Conservation (phyloP, 2,113 vertebrate genomes). For the Morone chrysops region DNA sequence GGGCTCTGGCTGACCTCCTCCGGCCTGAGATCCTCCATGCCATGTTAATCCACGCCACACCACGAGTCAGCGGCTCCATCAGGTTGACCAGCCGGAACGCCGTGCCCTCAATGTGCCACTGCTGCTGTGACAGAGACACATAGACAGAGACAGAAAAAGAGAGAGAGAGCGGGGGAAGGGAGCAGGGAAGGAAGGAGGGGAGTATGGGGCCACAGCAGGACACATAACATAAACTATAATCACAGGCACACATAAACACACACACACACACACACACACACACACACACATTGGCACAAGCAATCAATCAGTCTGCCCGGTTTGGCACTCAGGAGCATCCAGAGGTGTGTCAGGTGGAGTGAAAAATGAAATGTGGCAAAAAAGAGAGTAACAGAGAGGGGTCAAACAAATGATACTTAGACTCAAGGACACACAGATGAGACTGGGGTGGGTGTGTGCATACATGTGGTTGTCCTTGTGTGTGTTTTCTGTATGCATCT, state of each 20-base stretch:
- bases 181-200: not conserved
- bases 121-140: slow-evolving; percentile 57
- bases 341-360: slow-evolving; percentile 54
- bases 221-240: slow-evolving; percentile 62
- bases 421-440: slow-evolving; percentile 67
- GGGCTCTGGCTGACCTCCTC: slow-evolving; percentile 39
- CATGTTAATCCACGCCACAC: slow-evolving; percentile 51
- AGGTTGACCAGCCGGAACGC: slow-evolving; percentile 61
- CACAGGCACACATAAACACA: slow-evolving; percentile 48
- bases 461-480: not conserved
- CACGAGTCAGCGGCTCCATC: slow-evolving; percentile 61
- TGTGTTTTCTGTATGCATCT: not conserved
- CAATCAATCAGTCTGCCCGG: slow-evolving; percentile 59
- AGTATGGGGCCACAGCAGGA: slow-evolving; percentile 50
- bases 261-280: slow-evolving; percentile 37
- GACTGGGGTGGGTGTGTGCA: slow-evolving; percentile 22
- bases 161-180: not conserved
- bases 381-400: slow-evolving; percentile 37
- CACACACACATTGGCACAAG: slow-evolving; percentile 43
- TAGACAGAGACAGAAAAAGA: slow-evolving; percentile 23
- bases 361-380: slow-evolving; percentile 52
- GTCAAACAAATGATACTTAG: slow-evolving; percentile 54
- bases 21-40: slow-evolving; percentile 32
- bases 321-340: slow-evolving; percentile 53
- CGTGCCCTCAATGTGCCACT: slow-evolving; percentile 65